These are phyloP conservation scores for Drosophila grimshawi DNA, from an alignment of 1,140 invertebrate species.

Conservation along the genomic window DNA sequence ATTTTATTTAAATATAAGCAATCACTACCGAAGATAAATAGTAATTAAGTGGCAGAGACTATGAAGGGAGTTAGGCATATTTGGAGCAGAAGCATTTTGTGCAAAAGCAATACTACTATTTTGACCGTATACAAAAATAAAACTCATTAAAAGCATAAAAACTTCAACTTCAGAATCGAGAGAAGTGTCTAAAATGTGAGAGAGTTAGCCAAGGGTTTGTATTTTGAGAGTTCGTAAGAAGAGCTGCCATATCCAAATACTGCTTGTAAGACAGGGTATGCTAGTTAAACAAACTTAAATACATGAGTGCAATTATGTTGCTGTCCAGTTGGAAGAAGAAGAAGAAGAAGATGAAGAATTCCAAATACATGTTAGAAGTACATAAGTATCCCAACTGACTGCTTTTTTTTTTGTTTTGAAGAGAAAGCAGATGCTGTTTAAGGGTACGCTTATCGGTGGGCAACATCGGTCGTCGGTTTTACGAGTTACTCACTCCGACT, in stretches of 20 bases:
- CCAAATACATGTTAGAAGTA: constrained; percentile 13
- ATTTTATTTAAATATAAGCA: too few species aligned
- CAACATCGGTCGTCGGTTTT: constrained; percentile 71
- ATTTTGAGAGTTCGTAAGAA: too few species aligned
- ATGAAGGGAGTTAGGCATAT: too few species aligned
- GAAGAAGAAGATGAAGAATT: constrained; percentile 15
- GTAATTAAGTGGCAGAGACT: too few species aligned
- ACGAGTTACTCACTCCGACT: constrained; percentile 71
- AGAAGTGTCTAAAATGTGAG: too few species aligned
- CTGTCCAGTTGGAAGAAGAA: constrained; percentile 26
- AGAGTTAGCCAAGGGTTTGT: too few species aligned
- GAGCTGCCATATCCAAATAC: neutral
- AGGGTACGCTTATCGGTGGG: constrained; percentile 53
- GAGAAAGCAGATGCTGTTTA: constrained; percentile 65
- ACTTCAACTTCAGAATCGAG: too few species aligned
- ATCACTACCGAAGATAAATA: too few species aligned
- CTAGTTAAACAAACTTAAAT: constrained; percentile 40
- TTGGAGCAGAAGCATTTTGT: too few species aligned
- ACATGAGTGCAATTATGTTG: constrained; percentile 59
- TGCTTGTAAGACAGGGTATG: constrained; percentile 1
- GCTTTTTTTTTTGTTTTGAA: neutral
- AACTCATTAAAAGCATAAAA: too few species aligned
- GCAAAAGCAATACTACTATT: too few species aligned
- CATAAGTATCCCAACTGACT: constrained; percentile 14
- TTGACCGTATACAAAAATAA: too few species aligned